These are phyloP conservation scores for Torymus texanus DNA, from an alignment of 2,888 invertebrate genomes.

Conservation along the genomic window DNA sequence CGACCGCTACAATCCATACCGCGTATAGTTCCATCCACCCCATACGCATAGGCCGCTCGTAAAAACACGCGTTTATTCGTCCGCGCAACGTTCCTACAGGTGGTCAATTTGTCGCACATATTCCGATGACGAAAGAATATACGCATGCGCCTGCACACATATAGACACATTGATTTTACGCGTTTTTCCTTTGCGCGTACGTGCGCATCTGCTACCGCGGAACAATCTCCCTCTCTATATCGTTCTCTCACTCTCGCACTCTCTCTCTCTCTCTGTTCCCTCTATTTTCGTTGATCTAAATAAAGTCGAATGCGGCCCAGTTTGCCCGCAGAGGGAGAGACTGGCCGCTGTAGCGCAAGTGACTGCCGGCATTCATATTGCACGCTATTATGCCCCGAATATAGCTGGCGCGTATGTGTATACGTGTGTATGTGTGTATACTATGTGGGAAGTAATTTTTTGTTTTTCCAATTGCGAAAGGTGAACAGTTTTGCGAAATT, in stretches of 20 bases:
- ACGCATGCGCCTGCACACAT: background rate
- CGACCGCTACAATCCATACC: too few species aligned
- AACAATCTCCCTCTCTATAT: slow-evolving; percentile 32
- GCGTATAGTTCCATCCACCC: too few species aligned
- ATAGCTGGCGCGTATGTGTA: slow-evolving; percentile 64
- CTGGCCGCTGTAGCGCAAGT: slow-evolving; percentile 62
- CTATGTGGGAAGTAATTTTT: too few species aligned
- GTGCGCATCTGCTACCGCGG: background rate
- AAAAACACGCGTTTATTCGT: slow-evolving; percentile 21
- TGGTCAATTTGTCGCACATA: slow-evolving; percentile 43
- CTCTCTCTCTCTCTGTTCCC: slow-evolving; percentile 42
- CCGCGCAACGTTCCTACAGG: slow-evolving; percentile 14
- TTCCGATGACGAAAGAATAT: slow-evolving; percentile 31
- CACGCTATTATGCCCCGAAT: slow-evolving; percentile 64
- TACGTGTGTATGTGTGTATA: background rate
- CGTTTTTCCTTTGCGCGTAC: slow-evolving; percentile 27
- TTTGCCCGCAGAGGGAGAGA: slow-evolving; percentile 62
- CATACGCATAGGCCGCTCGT: background rate
- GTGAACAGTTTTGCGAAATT: too few species aligned
- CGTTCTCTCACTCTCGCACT: slow-evolving; percentile 41
- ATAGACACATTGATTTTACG: slow-evolving; percentile 14
- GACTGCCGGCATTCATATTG: slow-evolving; percentile 56
- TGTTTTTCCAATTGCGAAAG: too few species aligned
- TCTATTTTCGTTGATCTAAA: slow-evolving; percentile 71
- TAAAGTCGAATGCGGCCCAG: slow-evolving; percentile 71